Base-by-base conservation (phyloP, 2,113 vertebrate species). In the Herpailurus yagouaroundi region DNA sequence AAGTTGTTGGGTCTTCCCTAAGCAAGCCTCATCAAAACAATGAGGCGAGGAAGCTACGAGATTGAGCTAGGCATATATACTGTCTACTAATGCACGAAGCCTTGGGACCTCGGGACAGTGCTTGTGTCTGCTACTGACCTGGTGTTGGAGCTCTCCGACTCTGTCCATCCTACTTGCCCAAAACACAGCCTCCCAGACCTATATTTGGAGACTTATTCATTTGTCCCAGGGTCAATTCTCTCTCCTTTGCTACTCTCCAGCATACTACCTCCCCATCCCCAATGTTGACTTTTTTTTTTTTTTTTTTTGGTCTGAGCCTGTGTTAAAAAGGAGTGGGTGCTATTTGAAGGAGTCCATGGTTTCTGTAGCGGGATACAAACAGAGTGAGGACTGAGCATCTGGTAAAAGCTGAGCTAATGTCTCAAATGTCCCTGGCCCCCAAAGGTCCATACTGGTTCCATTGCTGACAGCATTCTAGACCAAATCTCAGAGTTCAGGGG, bases 341-440 rank as follows among this genome's bases (percentile, higher is more conserved):
- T 95, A 10, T 85, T 79, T 76, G 79, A 91, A 57, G 25, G 73
- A 91, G 11, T 15, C 52, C 0, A 1, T 41, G 73, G 4, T 79
- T 97, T 95, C 55, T 63, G 68, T 76, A 57, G 50, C 52, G 23
- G 29, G 48, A 50, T 77, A 60, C 27, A 60, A 83, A 86, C 25
- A 41, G 33, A 91, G 48, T 71, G 76, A 91, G 63, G 55, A 45
- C 36, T 91, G 60, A 94, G 21, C 41, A 81, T 73, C 66, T 94
- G 94, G 83, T 77, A 55, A 69, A 60, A 82, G 25, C 27, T 95
- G 60, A 96, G 23, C 41, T 84, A 91, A 86, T 95, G 38, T 87
- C 69, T 96, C 55, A 71, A 79, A 76, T 57, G 38, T 74, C 10
- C 19, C 19, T 31, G 12, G 19, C 7, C 15, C 15, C 19, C 36